Conservation (phyloP, 2,797 vertebrate genomes). For the Acanthurus tractus region DNA sequence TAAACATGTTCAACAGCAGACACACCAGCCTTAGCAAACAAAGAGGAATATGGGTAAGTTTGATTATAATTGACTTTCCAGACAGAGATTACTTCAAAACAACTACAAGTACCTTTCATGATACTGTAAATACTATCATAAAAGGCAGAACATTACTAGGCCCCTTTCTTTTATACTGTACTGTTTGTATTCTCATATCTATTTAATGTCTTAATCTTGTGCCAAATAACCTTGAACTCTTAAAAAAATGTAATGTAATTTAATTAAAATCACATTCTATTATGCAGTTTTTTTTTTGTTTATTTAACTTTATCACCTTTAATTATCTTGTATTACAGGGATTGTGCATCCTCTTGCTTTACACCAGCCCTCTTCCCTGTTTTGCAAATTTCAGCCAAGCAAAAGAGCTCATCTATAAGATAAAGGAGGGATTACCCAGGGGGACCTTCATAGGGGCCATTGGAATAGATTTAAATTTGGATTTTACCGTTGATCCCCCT, state of each 20-base stretch:
- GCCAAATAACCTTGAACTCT: constrained; percentile 1
- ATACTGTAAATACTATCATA: not conserved
- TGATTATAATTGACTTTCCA: constrained; percentile 39
- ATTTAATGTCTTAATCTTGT: not conserved
- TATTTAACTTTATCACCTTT: constrained; percentile 46
- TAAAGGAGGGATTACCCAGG: constrained; percentile 94
- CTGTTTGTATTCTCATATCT: not conserved
- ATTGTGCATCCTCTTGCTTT: constrained; percentile 89
- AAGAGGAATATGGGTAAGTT: constrained; percentile 86
- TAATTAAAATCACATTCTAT: not conserved
- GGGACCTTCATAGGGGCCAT: constrained; percentile 94
- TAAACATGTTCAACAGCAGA: constrained; percentile 84
- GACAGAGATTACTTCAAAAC: constrained; percentile 27
- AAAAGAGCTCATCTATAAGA: constrained; percentile 95
- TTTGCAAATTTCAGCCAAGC: constrained; percentile 94
- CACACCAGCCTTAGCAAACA: constrained; percentile 73
- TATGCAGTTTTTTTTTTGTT: constrained; percentile 9
- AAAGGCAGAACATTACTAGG: not conserved
- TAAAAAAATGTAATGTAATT: constrained; percentile 12
- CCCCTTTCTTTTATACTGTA: not conserved
- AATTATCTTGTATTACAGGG: constrained; percentile 79
- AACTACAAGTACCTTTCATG: constrained; percentile 5
- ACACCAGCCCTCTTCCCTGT: constrained; percentile 91
- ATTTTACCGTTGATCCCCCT: constrained; percentile 82
- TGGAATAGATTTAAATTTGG: constrained; percentile 90